Evolutionary conservation across 2,113 vertebrate species (phyloP).

Genomic region (Cephalopterus ornatus): DNA sequence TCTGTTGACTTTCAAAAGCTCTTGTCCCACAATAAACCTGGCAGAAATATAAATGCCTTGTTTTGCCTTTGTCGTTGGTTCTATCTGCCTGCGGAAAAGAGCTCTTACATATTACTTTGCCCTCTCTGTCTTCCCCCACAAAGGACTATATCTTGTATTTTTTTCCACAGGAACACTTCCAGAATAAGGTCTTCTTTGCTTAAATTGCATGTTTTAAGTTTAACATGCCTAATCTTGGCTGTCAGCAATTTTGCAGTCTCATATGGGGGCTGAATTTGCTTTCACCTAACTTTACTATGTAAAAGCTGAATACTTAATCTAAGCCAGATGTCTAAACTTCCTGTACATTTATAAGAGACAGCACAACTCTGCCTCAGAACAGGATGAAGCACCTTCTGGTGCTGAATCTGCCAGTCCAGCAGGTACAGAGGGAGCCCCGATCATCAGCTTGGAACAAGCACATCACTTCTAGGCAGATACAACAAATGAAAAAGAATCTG

Average conservation of each 20-base stretch:
- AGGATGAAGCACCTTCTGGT: background rate
- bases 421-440: background rate
- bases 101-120: background rate
- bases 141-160: background rate
- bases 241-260: background rate
- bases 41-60: background rate
- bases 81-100: background rate
- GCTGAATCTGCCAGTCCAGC: background rate
- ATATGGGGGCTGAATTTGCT: background rate
- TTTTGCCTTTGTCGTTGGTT: background rate
- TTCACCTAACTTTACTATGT: background rate
- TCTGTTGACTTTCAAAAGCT: background rate
- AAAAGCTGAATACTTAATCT: background rate
- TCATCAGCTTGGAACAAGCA: background rate
- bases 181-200: background rate
- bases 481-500: background rate
- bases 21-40: background rate
- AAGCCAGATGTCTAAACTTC: background rate
- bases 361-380: background rate
- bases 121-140: background rate
- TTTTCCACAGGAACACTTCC: background rate
- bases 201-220: background rate
- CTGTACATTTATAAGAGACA: background rate
- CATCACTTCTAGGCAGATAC: background rate
- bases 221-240: background rate